Evolutionary conservation across 2,888 invertebrate species (phyloP).

Genomic region (Pomacea canaliculata): DNA sequence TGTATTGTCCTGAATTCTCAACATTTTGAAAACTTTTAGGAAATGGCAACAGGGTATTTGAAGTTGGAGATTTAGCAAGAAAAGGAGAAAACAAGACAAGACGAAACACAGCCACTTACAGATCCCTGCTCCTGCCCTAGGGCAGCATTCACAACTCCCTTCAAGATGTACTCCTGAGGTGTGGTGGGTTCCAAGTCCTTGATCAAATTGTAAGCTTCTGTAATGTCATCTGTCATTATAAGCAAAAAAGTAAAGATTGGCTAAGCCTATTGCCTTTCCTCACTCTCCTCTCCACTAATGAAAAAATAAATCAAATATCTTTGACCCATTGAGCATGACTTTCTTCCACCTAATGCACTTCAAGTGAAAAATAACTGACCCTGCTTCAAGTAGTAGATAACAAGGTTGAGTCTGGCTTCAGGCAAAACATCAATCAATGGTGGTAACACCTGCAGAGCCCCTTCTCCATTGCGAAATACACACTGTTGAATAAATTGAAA

Average conservation of each 20-base stretch:
- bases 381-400: slow-evolving; percentile 91
- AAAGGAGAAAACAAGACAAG: neutral
- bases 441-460: slow-evolving; percentile 92
- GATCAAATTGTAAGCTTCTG: slow-evolving; percentile 88
- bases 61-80: neutral
- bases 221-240: slow-evolving; percentile 78
- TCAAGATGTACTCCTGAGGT: slow-evolving; percentile 95
- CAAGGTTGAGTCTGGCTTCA: slow-evolving; percentile 95
- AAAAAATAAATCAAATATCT: too few relatives aligned
- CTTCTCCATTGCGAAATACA: slow-evolving; percentile 93
- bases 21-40: too few relatives aligned
- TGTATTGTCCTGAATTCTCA: too few relatives aligned
- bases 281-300: too few relatives aligned
- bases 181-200: slow-evolving; percentile 93
- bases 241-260: neutral
- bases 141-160: slow-evolving; percentile 94
- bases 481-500: slow-evolving; percentile 72
- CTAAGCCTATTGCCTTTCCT: too few relatives aligned
- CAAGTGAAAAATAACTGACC: slow-evolving; percentile 56
- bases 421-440: slow-evolving; percentile 93
- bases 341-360: too few relatives aligned
- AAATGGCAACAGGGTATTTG: too few relatives aligned
- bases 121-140: slow-evolving; percentile 93
- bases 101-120: slow-evolving; percentile 73
- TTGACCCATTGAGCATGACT: too few relatives aligned